Conservation (phyloP, 1,140 invertebrate species). For the Augochlora pura region DNA sequence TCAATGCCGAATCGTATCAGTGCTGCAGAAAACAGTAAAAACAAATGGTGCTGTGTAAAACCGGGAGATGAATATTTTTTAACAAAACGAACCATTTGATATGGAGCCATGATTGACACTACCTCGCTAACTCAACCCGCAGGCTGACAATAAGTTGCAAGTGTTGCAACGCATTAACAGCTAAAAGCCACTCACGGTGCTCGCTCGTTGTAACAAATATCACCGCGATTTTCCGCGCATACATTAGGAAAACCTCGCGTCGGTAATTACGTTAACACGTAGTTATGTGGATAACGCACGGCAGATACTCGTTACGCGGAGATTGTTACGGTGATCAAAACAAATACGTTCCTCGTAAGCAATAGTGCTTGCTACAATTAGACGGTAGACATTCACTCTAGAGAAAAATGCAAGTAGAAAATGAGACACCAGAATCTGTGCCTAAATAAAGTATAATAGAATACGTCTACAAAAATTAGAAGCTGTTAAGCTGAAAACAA, state of each 20-base stretch:
- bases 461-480: too few relatives aligned
- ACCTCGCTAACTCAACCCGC: background rate
- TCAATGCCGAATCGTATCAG: too few relatives aligned
- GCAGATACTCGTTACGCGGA: background rate
- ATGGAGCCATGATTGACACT: background rate
- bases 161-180: constrained; percentile 41
- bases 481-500: too few relatives aligned
- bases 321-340: constrained; percentile 24
- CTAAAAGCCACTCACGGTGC: constrained; percentile 31
- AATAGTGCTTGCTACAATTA: background rate
- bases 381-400: too few relatives aligned
- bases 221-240: constrained; percentile 39
- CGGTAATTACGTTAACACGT: constrained; percentile 40
- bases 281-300: constrained; percentile 5
- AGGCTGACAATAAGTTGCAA: constrained; percentile 24
- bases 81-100: background rate
- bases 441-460: too few relatives aligned
- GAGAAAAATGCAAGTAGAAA: too few relatives aligned
- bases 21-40: too few relatives aligned
- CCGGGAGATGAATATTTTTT: background rate
- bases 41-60: background rate
- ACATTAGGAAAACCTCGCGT: constrained; percentile 43
- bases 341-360: constrained; percentile 15
- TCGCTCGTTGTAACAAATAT: constrained; percentile 28
- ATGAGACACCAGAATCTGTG: too few relatives aligned